Conservation (phyloP, 2,888 invertebrate genomes). For the Microplitis deprimator region DNA sequence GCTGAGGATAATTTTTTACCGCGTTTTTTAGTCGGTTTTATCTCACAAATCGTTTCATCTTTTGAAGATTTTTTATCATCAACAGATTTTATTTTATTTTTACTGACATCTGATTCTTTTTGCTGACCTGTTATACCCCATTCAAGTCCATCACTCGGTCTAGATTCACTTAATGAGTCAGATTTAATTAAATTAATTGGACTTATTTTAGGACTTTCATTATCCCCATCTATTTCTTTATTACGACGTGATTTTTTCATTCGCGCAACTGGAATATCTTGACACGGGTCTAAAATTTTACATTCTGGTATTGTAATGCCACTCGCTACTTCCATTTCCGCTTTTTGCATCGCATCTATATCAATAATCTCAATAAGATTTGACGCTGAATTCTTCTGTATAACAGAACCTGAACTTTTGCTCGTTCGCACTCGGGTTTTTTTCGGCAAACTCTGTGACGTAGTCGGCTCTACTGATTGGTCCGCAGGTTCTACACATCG, state of each 20-base stretch:
- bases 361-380: slow-evolving; percentile 62
- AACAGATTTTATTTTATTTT: background rate
- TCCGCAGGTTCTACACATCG: slow-evolving; percentile 46
- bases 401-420: slow-evolving; percentile 15
- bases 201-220: slow-evolving; percentile 22
- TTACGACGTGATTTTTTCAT: slow-evolving; percentile 56
- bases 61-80: background rate
- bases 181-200: background rate
- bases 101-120: background rate
- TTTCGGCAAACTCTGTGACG: slow-evolving; percentile 48
- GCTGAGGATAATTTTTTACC: slow-evolving; percentile 5
- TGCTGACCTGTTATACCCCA: background rate
- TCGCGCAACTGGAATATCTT: slow-evolving; percentile 48
- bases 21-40: slow-evolving; percentile 12
- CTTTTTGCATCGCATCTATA: slow-evolving; percentile 63
- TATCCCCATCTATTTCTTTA: slow-evolving; percentile 50
- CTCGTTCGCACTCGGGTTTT: slow-evolving; percentile 50
- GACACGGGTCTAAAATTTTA: slow-evolving; percentile 56
- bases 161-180: slow-evolving; percentile 35
- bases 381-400: slow-evolving; percentile 45
- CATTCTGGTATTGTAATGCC: slow-evolving; percentile 54
- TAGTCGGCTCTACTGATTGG: slow-evolving; percentile 30
- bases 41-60: background rate
- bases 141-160: slow-evolving; percentile 13
- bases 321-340: slow-evolving; percentile 53